Evolutionary conservation across 2,113 vertebrate species (phyloP).

Genomic region (Delphinus delphis): DNA sequence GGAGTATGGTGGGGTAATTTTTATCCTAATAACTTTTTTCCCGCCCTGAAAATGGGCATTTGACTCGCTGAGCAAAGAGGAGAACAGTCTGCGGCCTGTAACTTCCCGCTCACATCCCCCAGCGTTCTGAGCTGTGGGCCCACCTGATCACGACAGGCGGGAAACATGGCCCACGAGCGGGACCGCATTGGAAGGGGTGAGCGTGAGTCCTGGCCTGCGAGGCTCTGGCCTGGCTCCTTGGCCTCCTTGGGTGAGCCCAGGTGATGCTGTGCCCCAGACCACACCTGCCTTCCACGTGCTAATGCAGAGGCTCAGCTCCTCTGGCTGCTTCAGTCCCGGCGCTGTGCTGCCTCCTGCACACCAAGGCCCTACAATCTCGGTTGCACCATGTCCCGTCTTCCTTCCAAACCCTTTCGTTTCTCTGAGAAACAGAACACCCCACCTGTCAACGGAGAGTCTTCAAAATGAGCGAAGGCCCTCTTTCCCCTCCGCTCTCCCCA

Average conservation of each 20-base stretch:
- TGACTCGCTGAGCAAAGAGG: neutral
- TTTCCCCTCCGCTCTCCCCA: neutral
- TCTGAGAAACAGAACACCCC: neutral
- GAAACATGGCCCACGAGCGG: neutral
- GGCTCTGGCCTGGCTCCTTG: neutral
- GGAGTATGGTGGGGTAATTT: neutral
- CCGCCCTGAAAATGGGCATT: neutral
- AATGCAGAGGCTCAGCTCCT: no score
- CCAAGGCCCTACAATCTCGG: neutral
- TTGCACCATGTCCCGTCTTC: fast-evolving
- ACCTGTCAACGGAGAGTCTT: neutral
- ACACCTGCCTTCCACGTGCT: fast-evolving
- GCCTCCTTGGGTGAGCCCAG: neutral
- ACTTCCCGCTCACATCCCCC: neutral
- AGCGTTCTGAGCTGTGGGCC: neutral
- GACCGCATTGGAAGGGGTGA: fast-evolving
- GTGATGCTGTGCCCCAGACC: fast-evolving
- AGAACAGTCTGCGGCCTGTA: neutral
- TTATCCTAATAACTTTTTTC: neutral
- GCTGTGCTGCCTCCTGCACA: no score
- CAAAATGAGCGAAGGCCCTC: fast-evolving
- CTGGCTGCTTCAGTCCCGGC: no score
- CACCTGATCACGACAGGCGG: neutral
- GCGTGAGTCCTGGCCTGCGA: neutral
- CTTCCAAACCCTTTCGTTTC: neutral